Percentiles rank a stretch among this genome's conserved stretches.
Conservation (phyloP, 2,888 invertebrate genomes). For the Plagodis dolabraria region DNA sequence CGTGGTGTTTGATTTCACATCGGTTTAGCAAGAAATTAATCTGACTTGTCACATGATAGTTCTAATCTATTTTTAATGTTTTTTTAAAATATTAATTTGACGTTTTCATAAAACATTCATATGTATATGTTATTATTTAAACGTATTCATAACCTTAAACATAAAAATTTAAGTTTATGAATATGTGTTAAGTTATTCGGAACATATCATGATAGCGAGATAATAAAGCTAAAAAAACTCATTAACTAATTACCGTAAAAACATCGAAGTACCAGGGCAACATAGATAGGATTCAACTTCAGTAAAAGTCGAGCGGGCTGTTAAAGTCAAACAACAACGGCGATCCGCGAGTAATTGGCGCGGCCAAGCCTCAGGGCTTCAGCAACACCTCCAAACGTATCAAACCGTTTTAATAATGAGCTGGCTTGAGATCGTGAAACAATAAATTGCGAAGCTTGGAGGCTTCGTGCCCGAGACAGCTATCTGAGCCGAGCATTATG, state of each 20-base stretch:
- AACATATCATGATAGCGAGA: too few species aligned
- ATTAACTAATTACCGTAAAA: neutral
- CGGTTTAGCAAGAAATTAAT: too few species aligned
- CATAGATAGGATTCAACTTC: slow-evolving; percentile 55
- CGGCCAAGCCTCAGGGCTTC: slow-evolving; percentile 71
- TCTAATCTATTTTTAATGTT: too few species aligned
- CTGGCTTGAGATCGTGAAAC: slow-evolving; percentile 83
- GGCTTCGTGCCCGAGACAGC: slow-evolving; percentile 84
- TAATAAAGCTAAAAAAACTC: too few species aligned
- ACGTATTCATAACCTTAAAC: too few species aligned
- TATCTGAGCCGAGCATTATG: slow-evolving; percentile 82
- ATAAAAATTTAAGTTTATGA: too few species aligned
- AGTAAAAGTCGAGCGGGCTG: slow-evolving; percentile 69
- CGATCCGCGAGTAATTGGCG: slow-evolving; percentile 76
- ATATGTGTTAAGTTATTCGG: too few species aligned
- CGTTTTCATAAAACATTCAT: too few species aligned
- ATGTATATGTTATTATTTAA: too few species aligned
- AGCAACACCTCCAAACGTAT: slow-evolving; percentile 83
- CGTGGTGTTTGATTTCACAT: too few species aligned
- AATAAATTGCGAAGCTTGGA: slow-evolving; percentile 84
- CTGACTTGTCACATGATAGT: too few species aligned
- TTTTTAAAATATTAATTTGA: too few species aligned
- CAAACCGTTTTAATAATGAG: slow-evolving; percentile 85
- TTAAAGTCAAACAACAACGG: slow-evolving; percentile 74
- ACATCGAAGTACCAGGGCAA: slow-evolving; percentile 42